Base-by-base conservation (phyloP, 2,888 invertebrate genomes). In the Coelogynopora nodosa region DNA sequence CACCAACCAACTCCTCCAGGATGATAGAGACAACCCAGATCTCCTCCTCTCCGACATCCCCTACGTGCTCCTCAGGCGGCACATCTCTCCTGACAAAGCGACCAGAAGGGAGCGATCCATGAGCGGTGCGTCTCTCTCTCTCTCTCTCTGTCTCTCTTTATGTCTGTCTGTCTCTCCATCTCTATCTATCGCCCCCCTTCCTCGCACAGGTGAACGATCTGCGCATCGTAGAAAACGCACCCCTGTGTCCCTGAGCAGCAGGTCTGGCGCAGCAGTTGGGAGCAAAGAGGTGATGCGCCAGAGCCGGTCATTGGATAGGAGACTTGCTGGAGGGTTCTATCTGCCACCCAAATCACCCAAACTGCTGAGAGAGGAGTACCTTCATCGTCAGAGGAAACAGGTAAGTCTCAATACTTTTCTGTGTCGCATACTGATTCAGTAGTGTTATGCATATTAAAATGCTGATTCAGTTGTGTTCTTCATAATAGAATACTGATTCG, bases 1-100 rank as follows among this genome's bases (percentile, higher is more conserved):
- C 5, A 84, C 31, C 31, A 30, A 30, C 31, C 27, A 30, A 84
- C 0, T 31, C 31, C 84, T 31, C n/a, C 31, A 31, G 30, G 84
- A 31, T 30, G 84, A 84, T 84, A 30, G 67, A 18, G 23, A 31
- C 67, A 67, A 84, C n/a, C 31, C 84, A 10, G 67, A 67, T 31
- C 31, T 31, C n/a, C 31, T 84, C 10, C 84, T 84, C 26, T 84
- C 84, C 2, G 84, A 84, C 31, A 84, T 84, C n/a, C 84, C 84
- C 23, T 84, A 84, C 67, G 84, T 84, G 1, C 49, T 84, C 27
- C 49, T 84, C 0, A 30, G 84, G 23, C 84, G 84, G 0, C 84
- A 84, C 27, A 84, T 31, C 26, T 84, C 84, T 0, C 31, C 31
- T 30, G 84, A 84, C 23, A n/a, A 67, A 1, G 31, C 84, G 26